Evolutionary conservation across 2,888 invertebrate genomes (phyloP), one percentile per base, ranked within the genome.

Genomic region (Lampropteryx suffumata): DNA sequence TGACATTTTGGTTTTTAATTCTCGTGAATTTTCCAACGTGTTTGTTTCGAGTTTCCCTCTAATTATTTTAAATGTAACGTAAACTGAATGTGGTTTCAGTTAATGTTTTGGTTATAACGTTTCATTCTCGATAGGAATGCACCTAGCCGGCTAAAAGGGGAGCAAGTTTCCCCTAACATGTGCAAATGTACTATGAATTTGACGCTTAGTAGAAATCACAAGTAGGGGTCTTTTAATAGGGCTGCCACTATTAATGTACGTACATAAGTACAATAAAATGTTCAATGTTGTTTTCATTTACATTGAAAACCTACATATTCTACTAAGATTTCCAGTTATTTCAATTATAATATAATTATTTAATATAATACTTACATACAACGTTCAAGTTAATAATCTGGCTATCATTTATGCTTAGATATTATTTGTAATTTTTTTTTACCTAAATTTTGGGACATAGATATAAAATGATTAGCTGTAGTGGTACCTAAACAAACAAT

Each of bases 151-250:
- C 56, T 34, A 1, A n/a, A 71, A 73, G 74, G 74, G 75, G 67
- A 64, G 64, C 62, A 61, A 64, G 65, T 55, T 73, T 73, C 79
- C 83, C 83, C 78, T 76, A 73, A 77, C 71, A 73, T 71, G 76
- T 77, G 76, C 79, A 79, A 79, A 81, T 82, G 56, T 59, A 79
- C 74, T 77, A 73, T 76, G 79, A 81, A 81, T 82, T 82, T 79
- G 79, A 76, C 74, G 79, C 79, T 82, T 77, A 77, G 76, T 69
- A 71, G 71, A 73, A 78, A 76, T 79, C 71, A 77, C 73, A 76
- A 76, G 73, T 71, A 68, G 71, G 73, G 67, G 60, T 53, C 47
- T 44, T 46, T 57, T 50, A 45, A 27, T 69, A 82, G 80, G 84
- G 82, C 55, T 83, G 75, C 52, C 69, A 35, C 41, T 32, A 13